Evolutionary conservation across 1,140 invertebrate species (phyloP), one percentile per base, ranked within the genome.

Genomic region (Pseudomyrmex sp.): DNA sequence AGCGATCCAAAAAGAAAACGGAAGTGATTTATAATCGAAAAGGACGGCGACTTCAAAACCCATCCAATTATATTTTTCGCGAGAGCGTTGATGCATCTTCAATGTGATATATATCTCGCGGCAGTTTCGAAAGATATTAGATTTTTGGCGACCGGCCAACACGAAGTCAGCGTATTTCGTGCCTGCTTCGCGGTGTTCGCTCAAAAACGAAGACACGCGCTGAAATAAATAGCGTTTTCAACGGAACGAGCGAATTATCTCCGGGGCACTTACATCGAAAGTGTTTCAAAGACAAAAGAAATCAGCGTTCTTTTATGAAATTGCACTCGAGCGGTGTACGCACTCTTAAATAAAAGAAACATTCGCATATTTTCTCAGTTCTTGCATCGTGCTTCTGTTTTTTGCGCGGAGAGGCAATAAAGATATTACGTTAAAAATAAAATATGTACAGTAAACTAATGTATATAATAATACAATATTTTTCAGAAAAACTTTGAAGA

Each of bases 1-100:
- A 12, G 15, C 26, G 23, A 54, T n/a, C 35, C 26, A 82, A 75
- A 75, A 35, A 4, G 35, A 35, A 82, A 75, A 2, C 48, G 26
- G 61, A 35, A 12, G 8, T 88, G 85, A 88, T 88, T 88, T 82
- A 88, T 69, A 54, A 54, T 10, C 74, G 56, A 56, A 69, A 20
- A 56, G 46, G 18, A 66, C 18, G 66, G 58, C 70, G 82, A 61
- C 9, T 63, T 23, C 56, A 62, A 61, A 73, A 85, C 80, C 70
- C 83, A 68, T 80, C 74, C 87, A 88, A 88, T 88, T 88, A 88
- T 88, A 35, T 35, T 35, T 88, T 85, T 63, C 52, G 62, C 79
- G 61, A 74, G 56, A 63, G 68, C 69, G 79, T 82, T 48, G 58
- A 85, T 83, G 87, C 68, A 79, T 82, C 68, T 68, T 77, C 86